These are phyloP conservation scores for Brachyhypopomus occidentalis DNA, from an alignment of 2,113 vertebrate species.

Conservation along the genomic window DNA sequence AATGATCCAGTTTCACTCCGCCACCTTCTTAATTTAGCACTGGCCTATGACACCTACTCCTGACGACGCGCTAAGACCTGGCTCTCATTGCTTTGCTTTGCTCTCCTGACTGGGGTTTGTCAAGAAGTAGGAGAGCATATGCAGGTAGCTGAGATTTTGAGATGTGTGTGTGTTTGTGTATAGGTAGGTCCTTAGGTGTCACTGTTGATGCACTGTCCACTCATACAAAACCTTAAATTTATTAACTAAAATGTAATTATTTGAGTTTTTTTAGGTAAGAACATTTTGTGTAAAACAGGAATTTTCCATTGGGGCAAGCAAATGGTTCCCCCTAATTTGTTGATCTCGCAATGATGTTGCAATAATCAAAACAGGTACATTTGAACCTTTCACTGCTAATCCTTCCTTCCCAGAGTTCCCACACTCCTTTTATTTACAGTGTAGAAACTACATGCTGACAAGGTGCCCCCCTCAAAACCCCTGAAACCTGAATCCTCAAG, in stretches of 20 bases:
- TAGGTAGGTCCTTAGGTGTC: too few species aligned
- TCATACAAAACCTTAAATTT: too few species aligned
- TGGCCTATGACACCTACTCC: constrained; percentile 7
- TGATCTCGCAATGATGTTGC: background rate
- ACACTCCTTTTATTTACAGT: background rate
- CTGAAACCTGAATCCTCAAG: background rate
- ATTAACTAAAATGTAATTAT: too few species aligned
- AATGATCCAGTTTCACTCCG: constrained; percentile 17
- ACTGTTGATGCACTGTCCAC: too few species aligned
- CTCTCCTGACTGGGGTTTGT: background rate
- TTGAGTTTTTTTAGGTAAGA: too few species aligned
- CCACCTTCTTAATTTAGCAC: constrained; percentile 41
- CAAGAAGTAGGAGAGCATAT: background rate
- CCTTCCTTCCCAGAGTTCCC: background rate
- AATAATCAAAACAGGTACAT: background rate
- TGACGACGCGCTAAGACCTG: constrained; percentile 23
- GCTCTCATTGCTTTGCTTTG: too few species aligned
- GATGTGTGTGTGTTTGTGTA: too few species aligned
- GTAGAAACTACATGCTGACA: background rate
- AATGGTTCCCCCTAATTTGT: background rate
- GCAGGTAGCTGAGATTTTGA: too few species aligned
- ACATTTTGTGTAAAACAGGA: too few species aligned
- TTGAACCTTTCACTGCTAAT: background rate
- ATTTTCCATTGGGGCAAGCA: background rate
- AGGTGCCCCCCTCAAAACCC: background rate